Evolutionary conservation across 1,140 invertebrate species (phyloP).

Genomic region (Scaptomyza hsui): DNA sequence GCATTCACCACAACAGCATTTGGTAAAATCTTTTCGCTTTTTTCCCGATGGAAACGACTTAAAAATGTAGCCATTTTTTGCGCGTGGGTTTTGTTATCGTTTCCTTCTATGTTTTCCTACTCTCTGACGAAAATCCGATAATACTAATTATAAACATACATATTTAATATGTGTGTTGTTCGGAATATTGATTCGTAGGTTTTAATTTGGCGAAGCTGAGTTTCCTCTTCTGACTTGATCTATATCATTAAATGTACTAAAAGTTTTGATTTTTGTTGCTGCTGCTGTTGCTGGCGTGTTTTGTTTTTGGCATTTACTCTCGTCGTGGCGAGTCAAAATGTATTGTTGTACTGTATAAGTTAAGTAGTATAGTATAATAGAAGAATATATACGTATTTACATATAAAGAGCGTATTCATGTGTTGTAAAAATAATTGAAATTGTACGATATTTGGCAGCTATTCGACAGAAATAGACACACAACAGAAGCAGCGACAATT

Average conservation of each 20-base stretch:
- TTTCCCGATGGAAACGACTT: slow-evolving; percentile 83
- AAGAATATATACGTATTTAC: slow-evolving; percentile 30
- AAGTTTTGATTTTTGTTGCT: slow-evolving; percentile 51
- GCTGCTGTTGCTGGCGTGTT: slow-evolving; percentile 27
- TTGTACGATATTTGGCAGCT: slow-evolving; percentile 79
- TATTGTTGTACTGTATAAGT: slow-evolving; percentile 40
- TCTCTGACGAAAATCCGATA: slow-evolving; percentile 44
- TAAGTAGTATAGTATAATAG: slow-evolving; percentile 51
- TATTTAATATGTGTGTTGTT: not conserved
- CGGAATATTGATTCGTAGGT: slow-evolving; percentile 14
- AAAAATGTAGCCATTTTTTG: slow-evolving; percentile 77
- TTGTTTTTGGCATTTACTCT: slow-evolving; percentile 60
- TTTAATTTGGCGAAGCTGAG: slow-evolving; percentile 16
- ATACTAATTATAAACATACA: slow-evolving; percentile 24
- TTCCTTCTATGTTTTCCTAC: not conserved
- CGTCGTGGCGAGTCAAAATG: slow-evolving; percentile 26
- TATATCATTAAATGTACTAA: slow-evolving; percentile 64
- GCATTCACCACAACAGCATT: slow-evolving; percentile 26
- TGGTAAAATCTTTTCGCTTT: slow-evolving; percentile 80
- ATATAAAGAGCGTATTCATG: slow-evolving; percentile 70
- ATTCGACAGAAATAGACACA: slow-evolving; percentile 79
- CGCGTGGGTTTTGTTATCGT: slow-evolving; percentile 33
- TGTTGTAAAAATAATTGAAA: slow-evolving; percentile 81
- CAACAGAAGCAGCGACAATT: slow-evolving; percentile 59
- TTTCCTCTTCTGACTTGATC: slow-evolving; percentile 53